These are phyloP conservation scores for Trichonephila clavipes DNA, from an alignment of 1,140 invertebrate species.

Conservation along the genomic window DNA sequence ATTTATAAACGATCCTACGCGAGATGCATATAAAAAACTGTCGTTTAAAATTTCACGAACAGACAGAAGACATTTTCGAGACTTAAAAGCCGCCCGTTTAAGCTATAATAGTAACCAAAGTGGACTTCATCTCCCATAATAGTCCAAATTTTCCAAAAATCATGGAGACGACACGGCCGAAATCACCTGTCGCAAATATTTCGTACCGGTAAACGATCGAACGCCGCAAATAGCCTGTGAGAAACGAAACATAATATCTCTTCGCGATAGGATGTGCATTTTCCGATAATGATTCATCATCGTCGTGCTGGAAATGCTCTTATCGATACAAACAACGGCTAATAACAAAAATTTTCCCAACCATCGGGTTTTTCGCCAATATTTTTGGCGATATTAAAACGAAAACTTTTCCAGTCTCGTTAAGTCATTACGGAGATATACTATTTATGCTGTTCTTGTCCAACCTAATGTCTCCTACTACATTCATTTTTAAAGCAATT, in stretches of 20 bases:
- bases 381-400: slow-evolving; percentile 62
- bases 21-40: not conserved
- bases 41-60: not conserved
- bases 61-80: not conserved
- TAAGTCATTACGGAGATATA: slow-evolving; percentile 33
- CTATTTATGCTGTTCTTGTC: slow-evolving; percentile 38
- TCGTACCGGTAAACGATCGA: slow-evolving; percentile 43
- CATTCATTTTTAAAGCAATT: slow-evolving; percentile 35
- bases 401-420: slow-evolving; percentile 65
- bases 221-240: slow-evolving; percentile 63
- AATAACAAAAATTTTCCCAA: slow-evolving; percentile 46
- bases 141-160: slow-evolving; percentile 15
- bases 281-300: slow-evolving; percentile 74
- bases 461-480: slow-evolving; percentile 3
- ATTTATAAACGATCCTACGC: not conserved
- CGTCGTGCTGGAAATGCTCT: slow-evolving; percentile 51
- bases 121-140: not conserved
- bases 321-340: slow-evolving; percentile 61
- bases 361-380: slow-evolving; percentile 62
- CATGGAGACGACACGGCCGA: not conserved
- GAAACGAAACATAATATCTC: slow-evolving; percentile 72
- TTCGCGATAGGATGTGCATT: slow-evolving; percentile 50
- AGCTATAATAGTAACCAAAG: not conserved
- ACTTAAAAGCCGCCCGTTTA: not conserved
- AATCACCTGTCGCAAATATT: slow-evolving; percentile 58